Percentiles rank a stretch among this genome's conserved stretches.
Evolutionary conservation across 2,113 vertebrate genomes (phyloP).

Genomic region (Theristicus caerulescens): DNA sequence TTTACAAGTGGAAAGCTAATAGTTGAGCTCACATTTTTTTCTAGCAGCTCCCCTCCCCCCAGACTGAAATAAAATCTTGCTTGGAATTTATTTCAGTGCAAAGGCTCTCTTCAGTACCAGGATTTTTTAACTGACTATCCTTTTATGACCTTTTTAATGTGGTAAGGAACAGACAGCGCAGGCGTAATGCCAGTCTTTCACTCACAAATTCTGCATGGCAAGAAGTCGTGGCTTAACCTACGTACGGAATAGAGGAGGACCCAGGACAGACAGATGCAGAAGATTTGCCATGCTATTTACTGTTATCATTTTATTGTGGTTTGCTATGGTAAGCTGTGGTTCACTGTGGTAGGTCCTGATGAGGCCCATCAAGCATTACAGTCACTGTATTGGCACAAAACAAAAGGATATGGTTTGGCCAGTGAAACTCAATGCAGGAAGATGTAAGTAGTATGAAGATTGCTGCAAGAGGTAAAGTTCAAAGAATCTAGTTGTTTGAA

Average conservation of each 20-base stretch:
- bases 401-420: conserved; percentile 25
- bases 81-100: conserved; percentile 28
- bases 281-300: not conserved
- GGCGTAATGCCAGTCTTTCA: not conserved
- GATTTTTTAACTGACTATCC: not conserved
- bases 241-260: not conserved
- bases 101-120: not conserved
- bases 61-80: not conserved
- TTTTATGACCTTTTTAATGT: not conserved
- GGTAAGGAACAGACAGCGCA: not conserved
- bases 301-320: not conserved
- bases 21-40: conserved; percentile 58
- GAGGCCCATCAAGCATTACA: not conserved
- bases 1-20: conserved; percentile 71
- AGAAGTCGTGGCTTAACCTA: not conserved
- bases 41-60: not conserved
- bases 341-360: not conserved
- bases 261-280: not conserved
- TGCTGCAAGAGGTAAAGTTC: conserved; percentile 24
- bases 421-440: not conserved
- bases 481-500: conserved; percentile 19
- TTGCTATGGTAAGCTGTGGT: not conserved
- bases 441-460: not conserved
- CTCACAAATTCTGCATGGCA: not conserved
- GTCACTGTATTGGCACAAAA: conserved; percentile 21